These are phyloP conservation scores for Squalus acanthias DNA, from an alignment of 2,797 vertebrate species.

Conservation along the genomic window DNA sequence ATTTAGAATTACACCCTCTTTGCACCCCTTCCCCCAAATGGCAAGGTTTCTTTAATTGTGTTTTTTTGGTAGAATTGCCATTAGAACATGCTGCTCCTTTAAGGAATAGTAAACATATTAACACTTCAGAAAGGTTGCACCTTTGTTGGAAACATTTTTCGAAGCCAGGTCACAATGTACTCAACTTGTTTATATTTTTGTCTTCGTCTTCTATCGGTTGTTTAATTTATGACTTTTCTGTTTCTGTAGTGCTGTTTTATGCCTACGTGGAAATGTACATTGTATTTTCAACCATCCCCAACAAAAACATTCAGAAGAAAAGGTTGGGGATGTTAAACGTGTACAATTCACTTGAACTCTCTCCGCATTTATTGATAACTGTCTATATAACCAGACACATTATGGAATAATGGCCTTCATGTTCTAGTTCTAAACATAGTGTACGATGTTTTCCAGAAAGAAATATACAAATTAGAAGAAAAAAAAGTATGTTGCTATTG, in stretches of 20 bases:
- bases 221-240: background rate
- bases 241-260: background rate
- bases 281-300: background rate
- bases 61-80: too few species aligned
- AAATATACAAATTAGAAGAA: slow-evolving; percentile 54
- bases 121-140: background rate
- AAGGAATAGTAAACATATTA: background rate
- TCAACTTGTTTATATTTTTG: background rate
- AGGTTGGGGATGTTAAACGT: background rate
- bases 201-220: background rate
- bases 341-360: background rate
- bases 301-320: background rate
- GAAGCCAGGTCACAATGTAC: background rate
- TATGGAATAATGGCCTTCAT: background rate
- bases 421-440: background rate
- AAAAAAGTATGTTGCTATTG: slow-evolving; percentile 57
- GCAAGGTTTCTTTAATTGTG: background rate
- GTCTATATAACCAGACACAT: background rate
- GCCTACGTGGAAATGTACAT: background rate
- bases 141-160: background rate
- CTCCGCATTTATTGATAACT: background rate
- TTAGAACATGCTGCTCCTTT: background rate
- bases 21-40: background rate
- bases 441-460: slow-evolving; percentile 68
- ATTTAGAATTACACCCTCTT: background rate